phyloP scores from a whole-genome alignment of 1,140 invertebrate genomes.

The Drosophila bocqueti region DNA sequence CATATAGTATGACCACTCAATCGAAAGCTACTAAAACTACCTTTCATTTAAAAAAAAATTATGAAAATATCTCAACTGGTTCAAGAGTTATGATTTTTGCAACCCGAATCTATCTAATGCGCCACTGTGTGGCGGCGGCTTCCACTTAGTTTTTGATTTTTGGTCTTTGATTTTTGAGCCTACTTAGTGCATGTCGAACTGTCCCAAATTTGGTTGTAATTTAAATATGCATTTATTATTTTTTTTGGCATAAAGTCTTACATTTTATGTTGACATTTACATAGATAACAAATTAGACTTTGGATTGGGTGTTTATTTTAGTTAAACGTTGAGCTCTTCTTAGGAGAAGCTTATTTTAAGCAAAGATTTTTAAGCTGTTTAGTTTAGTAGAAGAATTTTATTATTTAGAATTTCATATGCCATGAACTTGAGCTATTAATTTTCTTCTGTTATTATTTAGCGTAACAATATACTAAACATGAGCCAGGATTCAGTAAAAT shows the following conservation, averaged over 20 bases:
- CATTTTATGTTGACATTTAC: constrained; percentile 34
- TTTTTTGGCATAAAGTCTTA: constrained; percentile 16
- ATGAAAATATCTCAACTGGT: too few species aligned
- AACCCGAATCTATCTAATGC: too few species aligned
- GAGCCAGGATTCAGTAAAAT: too few species aligned
- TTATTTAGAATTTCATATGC: not conserved
- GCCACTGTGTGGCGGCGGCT: too few species aligned
- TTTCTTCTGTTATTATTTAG: not conserved
- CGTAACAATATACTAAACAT: too few species aligned
- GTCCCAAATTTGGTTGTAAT: constrained; percentile 55
- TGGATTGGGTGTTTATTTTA: not conserved
- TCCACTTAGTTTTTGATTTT: constrained; percentile 23
- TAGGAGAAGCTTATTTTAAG: not conserved
- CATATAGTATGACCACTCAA: too few species aligned
- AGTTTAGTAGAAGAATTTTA: not conserved
- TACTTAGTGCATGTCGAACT: constrained; percentile 25
- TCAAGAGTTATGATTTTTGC: too few species aligned
- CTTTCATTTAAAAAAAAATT: too few species aligned
- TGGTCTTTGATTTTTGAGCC: constrained; percentile 32
- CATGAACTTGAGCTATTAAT: not conserved
- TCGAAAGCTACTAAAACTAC: too few species aligned
- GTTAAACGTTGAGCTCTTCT: not conserved
- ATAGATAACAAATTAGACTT: constrained; percentile 7
- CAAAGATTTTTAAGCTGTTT: too few species aligned
- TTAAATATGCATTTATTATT: constrained; percentile 68